A percentile compares a stretch with the other conserved stretches of the same genome.
Evolutionary conservation across 2,113 vertebrate species (phyloP).

Genomic region (Sigmodon hispidus): DNA sequence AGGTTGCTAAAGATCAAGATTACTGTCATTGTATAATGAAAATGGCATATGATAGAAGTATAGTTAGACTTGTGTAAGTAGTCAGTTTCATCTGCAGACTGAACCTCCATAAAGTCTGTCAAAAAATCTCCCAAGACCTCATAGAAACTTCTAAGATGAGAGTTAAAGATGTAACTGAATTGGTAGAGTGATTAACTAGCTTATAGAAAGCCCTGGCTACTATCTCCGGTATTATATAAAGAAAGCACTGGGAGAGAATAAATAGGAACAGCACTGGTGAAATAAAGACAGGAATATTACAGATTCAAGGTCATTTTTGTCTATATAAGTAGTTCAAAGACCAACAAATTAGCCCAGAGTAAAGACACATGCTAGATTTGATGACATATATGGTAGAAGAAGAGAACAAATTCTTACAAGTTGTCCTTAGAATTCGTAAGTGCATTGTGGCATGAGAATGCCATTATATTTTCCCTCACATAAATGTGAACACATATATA

Average conservation of each 20-base stretch:
- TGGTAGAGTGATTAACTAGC: not conserved
- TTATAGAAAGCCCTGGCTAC: not conserved
- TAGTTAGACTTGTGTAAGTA: not conserved
- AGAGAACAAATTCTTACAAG: not conserved
- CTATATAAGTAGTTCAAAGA: not conserved
- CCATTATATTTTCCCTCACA: too few species aligned
- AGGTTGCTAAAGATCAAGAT: not conserved
- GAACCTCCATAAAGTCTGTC: not conserved
- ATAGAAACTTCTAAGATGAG: not conserved
- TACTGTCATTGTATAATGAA: not conserved
- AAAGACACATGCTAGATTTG: not conserved
- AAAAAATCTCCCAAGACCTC: too few species aligned
- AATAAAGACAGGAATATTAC: not conserved
- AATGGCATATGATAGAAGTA: not conserved
- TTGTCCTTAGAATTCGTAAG: not conserved
- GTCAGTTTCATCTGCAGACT: not conserved
- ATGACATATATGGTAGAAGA: not conserved
- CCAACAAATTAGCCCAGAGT: not conserved
- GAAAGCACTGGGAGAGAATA: rapidly evolving
- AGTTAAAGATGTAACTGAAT: not conserved
- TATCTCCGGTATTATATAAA: not conserved
- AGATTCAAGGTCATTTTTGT: not conserved
- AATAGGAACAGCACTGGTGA: too few species aligned
- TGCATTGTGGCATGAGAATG: not conserved
- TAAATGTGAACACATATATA: too few species aligned